These are phyloP conservation scores for Rhinogobius similis DNA, from an alignment of 2,113 vertebrate genomes.

Conservation along the genomic window DNA sequence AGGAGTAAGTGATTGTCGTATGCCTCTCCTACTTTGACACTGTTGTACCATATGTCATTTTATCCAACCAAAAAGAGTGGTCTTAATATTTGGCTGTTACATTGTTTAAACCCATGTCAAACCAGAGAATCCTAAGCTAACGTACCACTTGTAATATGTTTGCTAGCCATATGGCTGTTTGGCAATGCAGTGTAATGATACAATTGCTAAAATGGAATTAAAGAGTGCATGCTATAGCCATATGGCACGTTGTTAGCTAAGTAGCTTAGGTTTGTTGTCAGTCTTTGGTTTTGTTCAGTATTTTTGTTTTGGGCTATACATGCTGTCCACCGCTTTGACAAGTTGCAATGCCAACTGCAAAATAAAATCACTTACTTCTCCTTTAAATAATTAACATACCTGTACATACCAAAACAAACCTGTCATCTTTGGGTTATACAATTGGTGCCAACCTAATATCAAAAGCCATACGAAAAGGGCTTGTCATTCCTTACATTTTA, in stretches of 20 bases:
- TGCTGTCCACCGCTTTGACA: background rate
- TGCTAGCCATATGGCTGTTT: background rate
- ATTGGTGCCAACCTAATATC: slow-evolving; percentile 37
- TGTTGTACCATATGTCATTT: background rate
- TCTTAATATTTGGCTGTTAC: background rate
- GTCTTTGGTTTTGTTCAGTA: background rate
- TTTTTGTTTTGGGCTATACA: background rate
- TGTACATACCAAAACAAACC: too few relatives aligned
- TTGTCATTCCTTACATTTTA: slow-evolving; percentile 11
- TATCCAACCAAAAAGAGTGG: background rate
- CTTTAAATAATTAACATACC: background rate
- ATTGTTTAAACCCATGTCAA: background rate
- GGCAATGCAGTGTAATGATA: background rate
- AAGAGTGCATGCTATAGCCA: background rate
- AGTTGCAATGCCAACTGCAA: background rate
- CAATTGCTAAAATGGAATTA: background rate
- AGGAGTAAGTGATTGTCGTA: background rate
- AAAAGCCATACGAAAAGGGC: background rate
- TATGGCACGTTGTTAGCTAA: background rate
- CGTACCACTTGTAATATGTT: background rate
- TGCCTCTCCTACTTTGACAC: too few relatives aligned
- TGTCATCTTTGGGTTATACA: slow-evolving; percentile 9
- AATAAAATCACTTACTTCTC: background rate
- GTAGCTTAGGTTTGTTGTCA: background rate
- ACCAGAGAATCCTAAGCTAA: background rate